These are phyloP conservation scores for Numida meleagris DNA, from an alignment of 2,113 vertebrate species.

Conservation along the genomic window DNA sequence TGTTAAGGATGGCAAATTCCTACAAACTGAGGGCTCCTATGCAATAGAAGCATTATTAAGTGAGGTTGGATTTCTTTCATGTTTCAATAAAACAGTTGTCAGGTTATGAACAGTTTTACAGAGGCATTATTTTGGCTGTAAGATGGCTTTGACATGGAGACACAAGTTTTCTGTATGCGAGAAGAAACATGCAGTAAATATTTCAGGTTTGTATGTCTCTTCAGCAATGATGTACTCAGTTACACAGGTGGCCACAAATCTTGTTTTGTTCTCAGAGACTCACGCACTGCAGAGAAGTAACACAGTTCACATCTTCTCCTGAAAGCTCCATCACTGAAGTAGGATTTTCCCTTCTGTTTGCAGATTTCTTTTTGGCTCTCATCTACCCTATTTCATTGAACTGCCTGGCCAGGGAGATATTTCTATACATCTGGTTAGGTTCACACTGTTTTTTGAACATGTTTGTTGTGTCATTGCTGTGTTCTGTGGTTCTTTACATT, in stretches of 20 bases:
- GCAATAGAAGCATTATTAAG: neutral
- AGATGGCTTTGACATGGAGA: neutral
- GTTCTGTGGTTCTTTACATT: neutral
- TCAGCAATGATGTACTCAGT: rapidly evolving
- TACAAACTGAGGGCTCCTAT: neutral
- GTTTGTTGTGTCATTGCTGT: neutral
- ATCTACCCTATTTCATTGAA: neutral
- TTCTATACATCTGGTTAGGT: neutral
- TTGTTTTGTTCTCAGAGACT: neutral
- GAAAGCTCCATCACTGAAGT: neutral
- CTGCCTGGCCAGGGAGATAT: neutral
- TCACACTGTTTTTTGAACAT: neutral
- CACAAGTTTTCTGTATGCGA: neutral
- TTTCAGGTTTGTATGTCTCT: neutral
- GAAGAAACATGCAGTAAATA: neutral
- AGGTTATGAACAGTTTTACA: neutral
- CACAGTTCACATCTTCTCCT: neutral
- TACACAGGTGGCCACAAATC: neutral
- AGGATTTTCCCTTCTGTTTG: neutral
- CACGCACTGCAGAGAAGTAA: neutral
- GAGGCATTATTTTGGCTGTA: neutral
- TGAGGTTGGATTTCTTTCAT: neutral
- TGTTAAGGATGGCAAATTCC: neutral
- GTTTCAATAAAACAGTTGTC: neutral
- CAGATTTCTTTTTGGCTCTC: neutral